A percentile compares a stretch with the other conserved stretches of the same genome.
These are phyloP conservation scores for Stylophora pistillata DNA, from an alignment of 64 coral and sea anemone species.

Conservation along the genomic window DNA sequence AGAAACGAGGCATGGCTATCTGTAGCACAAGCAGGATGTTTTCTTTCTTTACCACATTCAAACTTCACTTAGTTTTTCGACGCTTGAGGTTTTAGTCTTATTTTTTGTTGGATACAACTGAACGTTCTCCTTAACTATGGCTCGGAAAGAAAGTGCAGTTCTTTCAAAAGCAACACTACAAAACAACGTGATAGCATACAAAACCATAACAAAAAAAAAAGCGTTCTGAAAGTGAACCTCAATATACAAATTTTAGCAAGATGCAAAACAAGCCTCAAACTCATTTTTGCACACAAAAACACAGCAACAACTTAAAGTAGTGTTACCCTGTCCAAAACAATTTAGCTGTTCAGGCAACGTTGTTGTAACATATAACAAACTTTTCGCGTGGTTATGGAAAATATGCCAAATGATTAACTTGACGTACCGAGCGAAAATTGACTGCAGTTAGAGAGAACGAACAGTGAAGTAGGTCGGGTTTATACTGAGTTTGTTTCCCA, in stretches of 20 bases:
- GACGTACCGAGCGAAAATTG: not conserved
- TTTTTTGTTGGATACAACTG: not conserved
- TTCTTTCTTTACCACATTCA: not conserved
- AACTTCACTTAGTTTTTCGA: not conserved
- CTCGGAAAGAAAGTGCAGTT: not conserved
- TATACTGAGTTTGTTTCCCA: not conserved
- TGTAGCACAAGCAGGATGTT: not conserved
- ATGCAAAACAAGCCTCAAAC: not conserved
- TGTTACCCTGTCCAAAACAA: not conserved
- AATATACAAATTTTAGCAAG: slow-evolving; percentile 1
- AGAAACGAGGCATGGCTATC: not conserved
- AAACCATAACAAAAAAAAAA: slow-evolving; percentile 14
- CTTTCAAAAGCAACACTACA: not conserved
- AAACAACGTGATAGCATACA: not conserved
- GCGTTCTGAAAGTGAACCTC: slow-evolving; percentile 11
- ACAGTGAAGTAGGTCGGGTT: not conserved
- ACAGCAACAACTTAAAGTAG: not conserved
- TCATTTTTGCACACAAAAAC: not conserved
- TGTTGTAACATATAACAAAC: not conserved
- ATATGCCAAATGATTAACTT: not conserved
- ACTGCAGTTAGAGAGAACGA: slow-evolving; percentile 32
- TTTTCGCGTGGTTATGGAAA: not conserved
- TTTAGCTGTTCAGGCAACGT: not conserved
- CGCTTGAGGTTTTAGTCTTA: not conserved
- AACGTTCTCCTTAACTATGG: slow-evolving; percentile 21